phyloP scores from a whole-genome alignment of 2,888 invertebrate genomes.

The Leucoptera coffeella region DNA sequence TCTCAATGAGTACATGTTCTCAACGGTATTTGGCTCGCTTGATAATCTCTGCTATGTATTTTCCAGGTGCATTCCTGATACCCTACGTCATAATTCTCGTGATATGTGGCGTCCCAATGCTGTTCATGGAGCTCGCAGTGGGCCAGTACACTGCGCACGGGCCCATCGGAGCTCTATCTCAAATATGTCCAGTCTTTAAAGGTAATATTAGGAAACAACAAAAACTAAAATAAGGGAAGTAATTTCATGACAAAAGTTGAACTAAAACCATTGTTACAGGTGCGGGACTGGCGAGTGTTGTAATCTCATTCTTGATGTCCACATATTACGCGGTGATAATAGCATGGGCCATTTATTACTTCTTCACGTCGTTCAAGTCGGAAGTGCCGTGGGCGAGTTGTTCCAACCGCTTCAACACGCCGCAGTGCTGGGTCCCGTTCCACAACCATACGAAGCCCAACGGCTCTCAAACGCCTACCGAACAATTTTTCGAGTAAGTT shows the following conservation, averaged over 20 bases:
- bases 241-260: not conserved
- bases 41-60: too few species aligned
- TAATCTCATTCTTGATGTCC: constrained; percentile 91
- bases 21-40: not conserved
- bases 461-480: constrained; percentile 76
- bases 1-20: not conserved
- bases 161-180: constrained; percentile 85
- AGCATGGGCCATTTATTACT: constrained; percentile 89
- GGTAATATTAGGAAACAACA: constrained; percentile 39
- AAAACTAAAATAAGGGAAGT: not conserved
- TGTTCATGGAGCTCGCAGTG: constrained; percentile 90
- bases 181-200: constrained; percentile 89
- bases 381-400: constrained; percentile 89
- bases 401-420: constrained; percentile 79
- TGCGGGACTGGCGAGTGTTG: constrained; percentile 87
- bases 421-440: constrained; percentile 73
- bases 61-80: constrained; percentile 87
- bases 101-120: constrained; percentile 84
- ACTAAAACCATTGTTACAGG: constrained; percentile 51
- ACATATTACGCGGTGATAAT: constrained; percentile 95
- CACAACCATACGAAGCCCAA: constrained; percentile 64
- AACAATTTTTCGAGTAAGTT: constrained; percentile 88
- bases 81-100: constrained; percentile 90
- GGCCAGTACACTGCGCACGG: constrained; percentile 91
- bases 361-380: constrained; percentile 83